phyloP scores from a whole-genome alignment of 2,888 invertebrate genomes.

The Metallyticus violacea region DNA sequence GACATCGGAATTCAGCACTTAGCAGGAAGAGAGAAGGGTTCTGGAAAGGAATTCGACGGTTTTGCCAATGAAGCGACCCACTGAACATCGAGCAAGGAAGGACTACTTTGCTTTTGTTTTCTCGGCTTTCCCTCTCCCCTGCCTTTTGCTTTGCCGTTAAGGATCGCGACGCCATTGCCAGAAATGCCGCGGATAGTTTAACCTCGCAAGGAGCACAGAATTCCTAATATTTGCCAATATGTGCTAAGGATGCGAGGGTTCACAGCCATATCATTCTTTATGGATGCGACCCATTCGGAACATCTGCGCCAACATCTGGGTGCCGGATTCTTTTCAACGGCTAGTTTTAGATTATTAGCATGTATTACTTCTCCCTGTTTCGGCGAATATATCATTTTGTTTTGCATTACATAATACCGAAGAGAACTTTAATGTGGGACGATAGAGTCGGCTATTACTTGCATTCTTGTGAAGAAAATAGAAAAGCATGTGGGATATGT shows the following conservation, averaged over 20 bases:
- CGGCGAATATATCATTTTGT: not conserved
- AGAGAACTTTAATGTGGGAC: too few relatives aligned
- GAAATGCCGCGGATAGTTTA: not conserved
- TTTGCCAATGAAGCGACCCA: not conserved
- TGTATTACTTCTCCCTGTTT: not conserved
- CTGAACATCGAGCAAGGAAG: not conserved
- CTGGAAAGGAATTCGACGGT: not conserved
- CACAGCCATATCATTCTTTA: not conserved
- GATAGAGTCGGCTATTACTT: too few relatives aligned
- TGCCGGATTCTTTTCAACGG: too few relatives aligned
- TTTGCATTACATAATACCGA: too few relatives aligned
- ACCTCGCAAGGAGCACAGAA: not conserved
- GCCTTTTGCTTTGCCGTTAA: not conserved
- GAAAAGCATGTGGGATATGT: too few relatives aligned
- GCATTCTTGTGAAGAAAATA: too few relatives aligned
- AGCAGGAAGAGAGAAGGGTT: not conserved
- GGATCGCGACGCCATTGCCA: not conserved
- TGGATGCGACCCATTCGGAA: not conserved
- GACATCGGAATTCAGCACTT: not conserved
- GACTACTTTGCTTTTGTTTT: not conserved
- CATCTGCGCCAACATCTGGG: not conserved
- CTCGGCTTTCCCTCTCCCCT: not conserved
- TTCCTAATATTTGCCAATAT: not conserved
- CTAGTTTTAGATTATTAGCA: not conserved
- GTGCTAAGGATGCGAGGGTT: not conserved